phyloP scores from a whole-genome alignment of 2,113 vertebrate species.

The Indicator indicator region DNA sequence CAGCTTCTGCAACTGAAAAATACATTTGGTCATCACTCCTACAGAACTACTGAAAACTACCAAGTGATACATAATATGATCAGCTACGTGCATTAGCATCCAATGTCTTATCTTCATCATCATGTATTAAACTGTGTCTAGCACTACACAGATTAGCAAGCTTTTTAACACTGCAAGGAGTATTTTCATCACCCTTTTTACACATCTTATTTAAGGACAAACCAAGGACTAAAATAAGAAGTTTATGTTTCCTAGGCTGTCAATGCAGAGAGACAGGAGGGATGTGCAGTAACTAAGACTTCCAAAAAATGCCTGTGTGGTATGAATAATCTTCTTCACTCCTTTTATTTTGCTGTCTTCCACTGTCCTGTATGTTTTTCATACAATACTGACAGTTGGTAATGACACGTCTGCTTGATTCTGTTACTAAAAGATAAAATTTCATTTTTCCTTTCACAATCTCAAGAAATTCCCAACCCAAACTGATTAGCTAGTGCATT shows the following conservation, averaged over 20 bases:
- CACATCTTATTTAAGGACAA: neutral
- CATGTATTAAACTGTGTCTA: neutral
- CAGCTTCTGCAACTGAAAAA: neutral
- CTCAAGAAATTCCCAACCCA: neutral
- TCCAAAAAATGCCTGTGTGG: neutral
- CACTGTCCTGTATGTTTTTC: neutral
- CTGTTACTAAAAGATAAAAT: neutral
- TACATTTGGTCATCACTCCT: neutral
- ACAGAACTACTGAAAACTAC: neutral
- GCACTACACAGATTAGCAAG: neutral
- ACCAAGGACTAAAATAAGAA: neutral
- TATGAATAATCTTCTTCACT: neutral
- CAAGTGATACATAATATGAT: neutral
- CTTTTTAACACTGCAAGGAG: neutral
- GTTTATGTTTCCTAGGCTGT: neutral
- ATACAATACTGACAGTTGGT: neutral
- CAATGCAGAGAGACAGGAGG: neutral
- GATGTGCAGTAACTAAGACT: neutral
- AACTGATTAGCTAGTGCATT: neutral
- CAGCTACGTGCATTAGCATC: accelerated
- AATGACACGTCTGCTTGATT: neutral
- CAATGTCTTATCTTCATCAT: neutral
- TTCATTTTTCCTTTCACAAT: neutral
- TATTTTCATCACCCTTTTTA: neutral
- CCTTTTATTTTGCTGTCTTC: neutral